Conservation (phyloP, 1,140 invertebrate species). For the Vanessa atalanta region DNA sequence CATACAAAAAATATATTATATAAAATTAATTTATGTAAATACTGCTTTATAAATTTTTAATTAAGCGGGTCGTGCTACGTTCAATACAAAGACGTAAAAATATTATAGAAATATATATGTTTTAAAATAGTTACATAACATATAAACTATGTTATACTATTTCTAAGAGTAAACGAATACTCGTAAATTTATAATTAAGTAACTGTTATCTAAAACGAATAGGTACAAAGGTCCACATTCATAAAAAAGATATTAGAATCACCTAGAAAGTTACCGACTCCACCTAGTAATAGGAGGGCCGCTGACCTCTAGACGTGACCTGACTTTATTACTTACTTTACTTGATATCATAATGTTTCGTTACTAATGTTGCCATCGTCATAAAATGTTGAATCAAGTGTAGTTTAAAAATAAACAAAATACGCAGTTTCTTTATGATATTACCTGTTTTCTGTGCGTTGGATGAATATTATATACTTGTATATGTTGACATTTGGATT, state of each 20-base stretch:
- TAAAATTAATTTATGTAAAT: too few relatives aligned
- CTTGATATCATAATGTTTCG: background rate
- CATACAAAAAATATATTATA: too few relatives aligned
- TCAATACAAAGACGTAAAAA: too few relatives aligned
- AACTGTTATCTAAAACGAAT: background rate
- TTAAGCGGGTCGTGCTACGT: too few relatives aligned
- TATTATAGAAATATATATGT: too few relatives aligned
- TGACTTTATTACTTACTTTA: background rate
- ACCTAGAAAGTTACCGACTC: background rate
- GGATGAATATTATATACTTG: background rate
- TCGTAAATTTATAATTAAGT: background rate
- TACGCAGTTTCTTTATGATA: background rate
- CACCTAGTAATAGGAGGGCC: conserved; percentile 2
- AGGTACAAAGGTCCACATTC: background rate
- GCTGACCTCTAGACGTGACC: conserved; percentile 13
- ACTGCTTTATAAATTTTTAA: too few relatives aligned
- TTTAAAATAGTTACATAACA: too few relatives aligned
- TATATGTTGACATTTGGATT: too few relatives aligned
- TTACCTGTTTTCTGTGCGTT: background rate
- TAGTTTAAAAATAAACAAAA: too few relatives aligned
- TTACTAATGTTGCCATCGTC: background rate
- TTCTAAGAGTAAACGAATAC: too few relatives aligned
- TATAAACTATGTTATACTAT: too few relatives aligned
- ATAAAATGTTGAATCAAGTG: background rate
- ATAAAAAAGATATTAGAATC: background rate